phyloP scores from a whole-genome alignment of 2,113 vertebrate genomes.

The Aegotheles bennettii region DNA sequence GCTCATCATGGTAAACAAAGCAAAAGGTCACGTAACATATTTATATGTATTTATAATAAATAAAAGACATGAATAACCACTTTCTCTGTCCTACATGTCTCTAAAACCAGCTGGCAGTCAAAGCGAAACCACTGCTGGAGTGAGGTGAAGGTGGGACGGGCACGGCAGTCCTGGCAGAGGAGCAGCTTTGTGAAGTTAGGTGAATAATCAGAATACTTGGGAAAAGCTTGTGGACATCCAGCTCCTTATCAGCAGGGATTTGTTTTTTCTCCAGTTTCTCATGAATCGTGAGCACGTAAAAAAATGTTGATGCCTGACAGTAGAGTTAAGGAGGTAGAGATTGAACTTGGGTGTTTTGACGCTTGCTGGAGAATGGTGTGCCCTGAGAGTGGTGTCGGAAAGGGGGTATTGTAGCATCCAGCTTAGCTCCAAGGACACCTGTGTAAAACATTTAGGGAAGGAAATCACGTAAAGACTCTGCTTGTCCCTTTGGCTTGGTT shows the following conservation, averaged over 20 bases:
- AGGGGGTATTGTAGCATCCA: neutral
- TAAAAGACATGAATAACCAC: constrained; percentile 80
- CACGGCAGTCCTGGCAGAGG: neutral
- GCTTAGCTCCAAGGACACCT: neutral
- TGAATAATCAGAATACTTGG: neutral
- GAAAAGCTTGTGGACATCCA: neutral
- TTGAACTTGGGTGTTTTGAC: neutral
- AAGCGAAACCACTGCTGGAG: neutral
- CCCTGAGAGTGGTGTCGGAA: neutral
- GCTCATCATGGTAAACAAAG: constrained; percentile 1
- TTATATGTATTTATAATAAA: constrained; percentile 92
- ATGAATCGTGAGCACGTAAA: neutral
- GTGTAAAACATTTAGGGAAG: neutral
- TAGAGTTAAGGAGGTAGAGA: neutral
- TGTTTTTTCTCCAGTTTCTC: neutral
- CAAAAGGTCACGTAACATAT: constrained; percentile 69
- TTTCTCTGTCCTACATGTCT: constrained; percentile 65
- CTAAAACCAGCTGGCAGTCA: constrained; percentile 19
- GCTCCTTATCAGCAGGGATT: neutral
- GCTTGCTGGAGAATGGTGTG: neutral
- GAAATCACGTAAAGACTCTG: neutral
- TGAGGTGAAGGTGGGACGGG: neutral
- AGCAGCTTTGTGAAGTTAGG: neutral
- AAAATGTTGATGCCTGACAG: neutral
- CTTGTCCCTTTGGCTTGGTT: neutral